Evolutionary conservation across 2,797 vertebrate genomes (phyloP).

Genomic region (Oryzias dopingdopingensis): DNA sequence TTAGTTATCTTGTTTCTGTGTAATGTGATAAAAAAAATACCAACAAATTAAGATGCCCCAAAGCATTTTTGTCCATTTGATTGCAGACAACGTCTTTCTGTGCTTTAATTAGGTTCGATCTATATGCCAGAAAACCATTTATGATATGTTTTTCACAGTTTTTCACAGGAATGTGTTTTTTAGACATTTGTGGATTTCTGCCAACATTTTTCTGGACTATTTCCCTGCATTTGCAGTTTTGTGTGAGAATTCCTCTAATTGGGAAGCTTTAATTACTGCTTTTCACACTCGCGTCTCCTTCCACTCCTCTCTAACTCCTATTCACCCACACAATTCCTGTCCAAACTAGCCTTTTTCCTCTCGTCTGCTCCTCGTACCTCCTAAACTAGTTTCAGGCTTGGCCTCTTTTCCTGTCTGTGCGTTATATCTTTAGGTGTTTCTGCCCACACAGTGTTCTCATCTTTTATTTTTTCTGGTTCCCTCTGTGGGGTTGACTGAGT

Average conservation of each 20-base stretch:
- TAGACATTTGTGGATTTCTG: conserved; percentile 4
- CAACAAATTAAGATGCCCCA: too few species aligned
- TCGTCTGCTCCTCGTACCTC: conserved; percentile 6
- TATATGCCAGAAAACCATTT: too few species aligned
- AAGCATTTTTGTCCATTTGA: too few species aligned
- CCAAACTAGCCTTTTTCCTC: conserved; percentile 5
- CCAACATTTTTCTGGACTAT: conserved; percentile 16
- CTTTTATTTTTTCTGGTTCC: conserved; percentile 23
- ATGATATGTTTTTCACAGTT: too few species aligned
- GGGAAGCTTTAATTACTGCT: conserved; percentile 50
- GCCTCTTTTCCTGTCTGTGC: conserved; percentile 1
- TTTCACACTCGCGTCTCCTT: conserved; percentile 33
- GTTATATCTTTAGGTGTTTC: conserved; percentile 12
- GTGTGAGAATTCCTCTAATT: conserved; percentile 53
- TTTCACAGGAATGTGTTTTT: too few species aligned
- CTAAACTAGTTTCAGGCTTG: conserved; percentile 18
- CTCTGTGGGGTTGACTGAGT: conserved; percentile 34
- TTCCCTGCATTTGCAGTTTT: conserved; percentile 30
- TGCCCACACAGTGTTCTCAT: conserved; percentile 12
- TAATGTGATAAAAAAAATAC: too few species aligned
- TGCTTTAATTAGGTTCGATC: too few species aligned
- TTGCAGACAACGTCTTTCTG: too few species aligned
- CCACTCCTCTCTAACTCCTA: conserved; percentile 38
- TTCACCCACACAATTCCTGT: conserved; percentile 3
- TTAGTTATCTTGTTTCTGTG: too few species aligned